These are phyloP conservation scores for Amblyteles armatorius DNA, from an alignment of 2,888 invertebrate genomes.

Conservation along the genomic window DNA sequence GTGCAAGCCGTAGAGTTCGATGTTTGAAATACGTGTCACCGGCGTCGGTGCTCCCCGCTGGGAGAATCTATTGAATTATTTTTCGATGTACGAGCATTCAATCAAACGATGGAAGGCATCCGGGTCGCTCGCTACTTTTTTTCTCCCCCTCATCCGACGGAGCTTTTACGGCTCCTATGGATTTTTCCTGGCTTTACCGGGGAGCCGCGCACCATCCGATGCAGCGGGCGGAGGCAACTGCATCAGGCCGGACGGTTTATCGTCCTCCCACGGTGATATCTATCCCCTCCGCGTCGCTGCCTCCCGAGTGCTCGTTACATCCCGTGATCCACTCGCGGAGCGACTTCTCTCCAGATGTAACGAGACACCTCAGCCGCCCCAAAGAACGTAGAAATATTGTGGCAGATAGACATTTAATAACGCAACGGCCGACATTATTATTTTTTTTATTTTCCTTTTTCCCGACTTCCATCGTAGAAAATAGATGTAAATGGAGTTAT, in stretches of 20 bases:
- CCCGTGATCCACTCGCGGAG: conserved; percentile 31
- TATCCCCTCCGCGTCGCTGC: conserved; percentile 30
- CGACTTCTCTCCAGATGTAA: conserved; percentile 38
- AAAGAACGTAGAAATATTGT: conserved; percentile 39
- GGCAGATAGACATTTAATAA: conserved; percentile 37
- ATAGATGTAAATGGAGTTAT: not conserved
- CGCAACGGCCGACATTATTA: not conserved
- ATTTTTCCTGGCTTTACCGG: conserved; percentile 54
- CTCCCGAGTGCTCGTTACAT: conserved; percentile 54
- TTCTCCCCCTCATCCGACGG: conserved; percentile 9
- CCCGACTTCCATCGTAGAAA: not conserved
- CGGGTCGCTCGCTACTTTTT: conserved; percentile 6
- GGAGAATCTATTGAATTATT: conserved; percentile 47
- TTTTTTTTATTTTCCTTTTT: not conserved
- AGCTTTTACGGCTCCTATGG: conserved; percentile 48
- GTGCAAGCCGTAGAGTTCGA: not conserved
- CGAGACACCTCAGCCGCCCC: conserved; percentile 9
- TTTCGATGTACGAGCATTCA: conserved; percentile 38
- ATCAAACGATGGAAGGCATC: conserved; percentile 42
- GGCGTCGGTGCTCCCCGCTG: not conserved
- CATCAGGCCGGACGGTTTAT: conserved; percentile 41
- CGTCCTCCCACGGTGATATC: conserved; percentile 51
- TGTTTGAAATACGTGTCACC: conserved; percentile 8
- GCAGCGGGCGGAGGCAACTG: conserved; percentile 17
- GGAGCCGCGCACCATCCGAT: conserved; percentile 16